phyloP scores from a whole-genome alignment of 2,797 vertebrate species.

The Myotis pilosus region DNA sequence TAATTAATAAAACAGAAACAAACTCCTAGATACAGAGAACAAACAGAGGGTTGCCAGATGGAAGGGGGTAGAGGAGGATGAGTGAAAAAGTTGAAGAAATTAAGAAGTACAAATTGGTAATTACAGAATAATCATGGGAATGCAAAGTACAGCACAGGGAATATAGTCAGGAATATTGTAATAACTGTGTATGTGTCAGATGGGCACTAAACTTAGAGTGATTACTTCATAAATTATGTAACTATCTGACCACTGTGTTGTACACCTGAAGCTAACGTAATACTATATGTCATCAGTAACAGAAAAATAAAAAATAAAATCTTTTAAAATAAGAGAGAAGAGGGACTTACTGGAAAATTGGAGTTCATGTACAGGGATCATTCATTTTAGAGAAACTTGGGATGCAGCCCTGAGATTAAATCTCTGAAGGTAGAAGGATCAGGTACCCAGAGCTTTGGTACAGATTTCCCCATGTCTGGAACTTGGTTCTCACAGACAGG shows the following conservation, averaged over 20 bases:
- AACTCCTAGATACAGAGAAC: not conserved
- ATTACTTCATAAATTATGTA: not conserved
- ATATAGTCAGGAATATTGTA: not conserved
- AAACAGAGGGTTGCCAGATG: not conserved
- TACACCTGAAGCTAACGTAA: not conserved
- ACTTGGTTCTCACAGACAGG: not conserved
- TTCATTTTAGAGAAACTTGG: not conserved
- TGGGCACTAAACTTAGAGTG: not conserved
- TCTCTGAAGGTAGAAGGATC: not conserved
- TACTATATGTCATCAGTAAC: not conserved
- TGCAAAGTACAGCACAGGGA: not conserved
- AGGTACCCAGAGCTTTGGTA: not conserved
- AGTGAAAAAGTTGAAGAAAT: not conserved
- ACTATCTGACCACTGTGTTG: not conserved
- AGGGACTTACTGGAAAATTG: not conserved
- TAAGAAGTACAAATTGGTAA: not conserved
- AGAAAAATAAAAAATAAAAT: not conserved
- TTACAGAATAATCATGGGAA: not conserved
- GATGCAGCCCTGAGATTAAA: not conserved
- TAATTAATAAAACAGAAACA: not conserved
- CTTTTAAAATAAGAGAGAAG: not conserved
- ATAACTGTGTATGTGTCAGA: not conserved
- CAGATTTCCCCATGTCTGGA: not conserved
- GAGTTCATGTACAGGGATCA: not conserved
- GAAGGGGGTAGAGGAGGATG: too few species aligned